Evolutionary conservation across 1,140 invertebrate species (phyloP), one percentile per base, ranked within the genome.

Genomic region (Zaprionus taronus): DNA sequence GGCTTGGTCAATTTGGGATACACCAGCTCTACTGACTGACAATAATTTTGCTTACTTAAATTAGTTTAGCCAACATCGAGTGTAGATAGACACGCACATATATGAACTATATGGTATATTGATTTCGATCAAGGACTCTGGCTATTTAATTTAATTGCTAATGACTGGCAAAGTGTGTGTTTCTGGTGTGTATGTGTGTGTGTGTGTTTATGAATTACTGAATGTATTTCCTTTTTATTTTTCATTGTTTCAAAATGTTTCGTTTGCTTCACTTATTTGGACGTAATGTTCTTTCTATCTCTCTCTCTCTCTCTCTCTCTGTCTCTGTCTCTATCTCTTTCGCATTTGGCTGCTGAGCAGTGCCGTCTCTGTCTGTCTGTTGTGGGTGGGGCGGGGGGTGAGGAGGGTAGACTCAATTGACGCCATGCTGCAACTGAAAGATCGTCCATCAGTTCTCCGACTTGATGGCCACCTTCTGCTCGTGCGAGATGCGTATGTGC

Each of bases 401-500:
- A 28, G 26, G 26, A 0, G 6, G 26, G 26, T 28, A 31, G 11
- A 5, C 36, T 75, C 66, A 69, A 58, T 75, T 75, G 49, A 79
- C 60, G 61, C 71, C 72, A 20, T 68, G 72, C 41, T 72, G 64
- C 69, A 81, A 31, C 55, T 83, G 68, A 75, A 78, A 90, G 63
- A 90, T 77, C 55, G 82, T 79, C 85, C 71, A 91, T 92, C 91
- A 92, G 79, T 92, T 92, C 77, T 92, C 91, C 85, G 91, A 74
- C 47, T 92, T 92, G 56, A 92, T 82, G 62, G 90, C 60, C 28
- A 87, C 79, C 71, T 92, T 92, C 72, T 92, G 91, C 63, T 93
- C 92, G 34, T 93, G 92, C 15, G 92, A 92, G 67, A 93, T 93
- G 69, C 92, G 84, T 76, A 93, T 93, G 70, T 93, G 92, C 69